These are phyloP conservation scores for Aix galericulata DNA, from an alignment of 2,113 vertebrate species.

Conservation along the genomic window DNA sequence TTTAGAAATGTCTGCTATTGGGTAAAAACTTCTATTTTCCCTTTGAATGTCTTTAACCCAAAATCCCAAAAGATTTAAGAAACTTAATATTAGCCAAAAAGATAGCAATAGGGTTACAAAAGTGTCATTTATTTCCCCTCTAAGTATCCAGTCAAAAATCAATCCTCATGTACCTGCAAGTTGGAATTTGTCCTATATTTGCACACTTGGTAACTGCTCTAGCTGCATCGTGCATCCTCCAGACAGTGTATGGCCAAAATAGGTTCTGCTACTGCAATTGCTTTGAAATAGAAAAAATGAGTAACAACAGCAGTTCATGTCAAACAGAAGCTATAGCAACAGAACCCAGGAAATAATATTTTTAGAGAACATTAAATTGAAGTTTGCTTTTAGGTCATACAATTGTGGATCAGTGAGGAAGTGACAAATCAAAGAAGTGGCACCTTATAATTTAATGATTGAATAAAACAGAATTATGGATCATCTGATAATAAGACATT, in stretches of 20 bases:
- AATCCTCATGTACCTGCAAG: accelerated
- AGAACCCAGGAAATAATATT: not conserved
- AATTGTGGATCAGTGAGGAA: not conserved
- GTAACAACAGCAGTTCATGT: not conserved
- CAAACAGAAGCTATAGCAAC: not conserved
- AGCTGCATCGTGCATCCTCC: not conserved
- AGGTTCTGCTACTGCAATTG: not conserved
- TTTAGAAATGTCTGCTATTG: not conserved
- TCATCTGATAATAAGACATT: not conserved
- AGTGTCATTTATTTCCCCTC: not conserved
- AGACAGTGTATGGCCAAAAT: not conserved
- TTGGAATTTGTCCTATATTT: not conserved
- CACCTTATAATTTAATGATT: constrained; percentile 29
- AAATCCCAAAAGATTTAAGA: not conserved
- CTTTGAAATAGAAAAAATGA: not conserved
- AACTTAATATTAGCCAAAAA: not conserved
- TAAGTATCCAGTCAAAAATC: not conserved
- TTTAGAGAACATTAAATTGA: not conserved
- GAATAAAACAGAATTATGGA: not conserved
- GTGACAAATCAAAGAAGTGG: not conserved
- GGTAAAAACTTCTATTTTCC: not conserved
- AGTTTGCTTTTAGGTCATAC: not conserved
- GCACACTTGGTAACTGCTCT: accelerated
- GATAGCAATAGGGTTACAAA: not conserved
- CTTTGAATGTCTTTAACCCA: not conserved